Base-by-base conservation (phyloP, 2,797 vertebrate genomes). In the Lindbergichthys nudifrons region DNA sequence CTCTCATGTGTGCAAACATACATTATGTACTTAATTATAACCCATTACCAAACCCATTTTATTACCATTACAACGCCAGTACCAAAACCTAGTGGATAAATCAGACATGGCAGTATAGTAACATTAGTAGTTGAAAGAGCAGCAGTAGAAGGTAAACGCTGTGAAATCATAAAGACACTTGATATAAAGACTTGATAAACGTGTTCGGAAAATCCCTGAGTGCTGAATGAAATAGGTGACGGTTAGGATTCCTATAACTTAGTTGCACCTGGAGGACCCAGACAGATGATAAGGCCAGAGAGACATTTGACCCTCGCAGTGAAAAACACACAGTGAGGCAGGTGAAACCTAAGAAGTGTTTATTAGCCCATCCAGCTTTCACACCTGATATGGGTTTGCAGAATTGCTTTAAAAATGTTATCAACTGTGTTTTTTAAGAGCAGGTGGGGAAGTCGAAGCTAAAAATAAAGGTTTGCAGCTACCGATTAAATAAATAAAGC, bases 131-230 rank as follows among this genome's bases (percentile, higher is more conserved):
- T 39, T 42, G 10, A 41, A 48, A 16, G 8, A 53, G 13, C 46
- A 56, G 45, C 36, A 41, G 15, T 32, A 47, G 9, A 47, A 56
- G 21, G 52, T 54, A 60, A 13, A 18, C 60, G 16, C 21, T 66
- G 65, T 74, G 58, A 77, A 65, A 70, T 72, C 50, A 69, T 60
- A 47, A 56, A 66, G 19, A 60, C 21, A 56, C 11, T 84, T 63
- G 41, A 65, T 32, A 60, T 79, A 76, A 73, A 85, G 74, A 88
- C 89, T 76, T 80, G 92, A 80, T 58, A 56, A 88, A 89, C 79
- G 62, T 84, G 90, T 93, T 88, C 47, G 94, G 94, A 90, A 94
- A 94, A 92, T 83, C 92, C 94, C 95, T 82, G 30, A 39, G 56
- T 39, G 26, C 26, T 59, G 39, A 77, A 14, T 56, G 70, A 72